Evolutionary conservation across 1,140 invertebrate genomes (phyloP).

Genomic region (Piezodorus guildinii): DNA sequence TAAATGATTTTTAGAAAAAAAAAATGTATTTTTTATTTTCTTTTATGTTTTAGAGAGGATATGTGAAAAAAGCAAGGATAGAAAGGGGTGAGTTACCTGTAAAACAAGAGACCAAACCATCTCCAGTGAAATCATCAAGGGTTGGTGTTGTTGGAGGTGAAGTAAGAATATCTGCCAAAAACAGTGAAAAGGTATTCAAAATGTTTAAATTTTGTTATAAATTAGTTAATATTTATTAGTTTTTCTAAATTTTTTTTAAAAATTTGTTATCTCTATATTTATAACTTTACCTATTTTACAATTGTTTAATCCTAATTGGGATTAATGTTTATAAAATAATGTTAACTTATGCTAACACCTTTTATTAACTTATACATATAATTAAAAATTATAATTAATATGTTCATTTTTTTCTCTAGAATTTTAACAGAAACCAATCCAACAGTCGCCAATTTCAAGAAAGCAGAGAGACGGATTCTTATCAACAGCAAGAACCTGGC

Average conservation of each 20-base stretch:
- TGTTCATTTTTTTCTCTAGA: neutral
- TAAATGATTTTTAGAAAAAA: too few relatives aligned
- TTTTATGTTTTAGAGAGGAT: slow-evolving; percentile 5
- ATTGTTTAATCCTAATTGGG: too few relatives aligned
- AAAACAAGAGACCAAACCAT: slow-evolving; percentile 2
- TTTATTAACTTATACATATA: too few relatives aligned
- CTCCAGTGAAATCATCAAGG: neutral
- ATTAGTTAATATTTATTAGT: too few relatives aligned
- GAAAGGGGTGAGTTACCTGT: neutral
- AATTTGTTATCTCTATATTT: too few relatives aligned
- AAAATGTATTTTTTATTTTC: neutral
- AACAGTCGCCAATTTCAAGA: neutral
- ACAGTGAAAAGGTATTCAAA: neutral
- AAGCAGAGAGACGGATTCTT: neutral
- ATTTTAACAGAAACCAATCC: neutral
- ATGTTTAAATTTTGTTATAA: neutral
- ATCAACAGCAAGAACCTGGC: neutral
- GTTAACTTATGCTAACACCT: too few relatives aligned
- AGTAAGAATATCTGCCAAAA: slow-evolving; percentile 4
- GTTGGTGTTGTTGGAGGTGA: neutral
- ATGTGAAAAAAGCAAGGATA: neutral
- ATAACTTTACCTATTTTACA: too few relatives aligned
- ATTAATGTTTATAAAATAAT: too few relatives aligned
- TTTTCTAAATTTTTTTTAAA: too few relatives aligned
- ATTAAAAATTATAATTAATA: too few relatives aligned